Percentiles rank a stretch among this genome's conserved stretches.
Conservation (phyloP, 2,113 vertebrate species). For the Heterocephalus glaber region DNA sequence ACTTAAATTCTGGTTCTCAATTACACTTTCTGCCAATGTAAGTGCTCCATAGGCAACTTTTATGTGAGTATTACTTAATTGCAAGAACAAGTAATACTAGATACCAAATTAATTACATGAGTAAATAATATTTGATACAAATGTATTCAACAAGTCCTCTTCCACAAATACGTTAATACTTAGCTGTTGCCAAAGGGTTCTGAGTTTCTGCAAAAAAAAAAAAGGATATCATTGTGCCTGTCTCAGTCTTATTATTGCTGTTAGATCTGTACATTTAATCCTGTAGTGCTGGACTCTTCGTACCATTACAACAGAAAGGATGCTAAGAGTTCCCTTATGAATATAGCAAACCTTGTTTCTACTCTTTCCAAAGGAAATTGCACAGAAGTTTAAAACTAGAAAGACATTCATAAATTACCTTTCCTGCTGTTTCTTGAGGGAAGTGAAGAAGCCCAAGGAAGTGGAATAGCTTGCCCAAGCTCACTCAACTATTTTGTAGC, state of each 20-base stretch:
- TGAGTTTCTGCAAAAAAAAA: neutral
- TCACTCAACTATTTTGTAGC: neutral
- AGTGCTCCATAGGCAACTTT: neutral
- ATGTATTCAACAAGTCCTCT: neutral
- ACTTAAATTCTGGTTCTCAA: neutral
- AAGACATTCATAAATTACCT: neutral
- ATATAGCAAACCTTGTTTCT: neutral
- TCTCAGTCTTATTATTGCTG: neutral
- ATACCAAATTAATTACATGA: neutral
- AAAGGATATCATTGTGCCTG: neutral
- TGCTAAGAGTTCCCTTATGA: neutral
- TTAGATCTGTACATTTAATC: neutral
- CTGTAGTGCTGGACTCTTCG: neutral
- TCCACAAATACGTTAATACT: neutral
- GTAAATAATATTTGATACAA: neutral
- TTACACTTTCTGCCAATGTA: neutral
- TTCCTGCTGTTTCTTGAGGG: neutral
- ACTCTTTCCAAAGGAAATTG: neutral
- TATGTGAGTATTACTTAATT: neutral
- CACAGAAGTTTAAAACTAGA: neutral
- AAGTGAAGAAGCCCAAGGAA: neutral
- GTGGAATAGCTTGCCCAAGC: neutral
- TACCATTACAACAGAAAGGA: neutral
- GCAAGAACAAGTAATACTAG: neutral
- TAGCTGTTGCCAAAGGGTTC: neutral